Evolutionary conservation across 1,140 invertebrate species (phyloP), one percentile per base, ranked within the genome.

Genomic region (Zaprionus tsacasi): DNA sequence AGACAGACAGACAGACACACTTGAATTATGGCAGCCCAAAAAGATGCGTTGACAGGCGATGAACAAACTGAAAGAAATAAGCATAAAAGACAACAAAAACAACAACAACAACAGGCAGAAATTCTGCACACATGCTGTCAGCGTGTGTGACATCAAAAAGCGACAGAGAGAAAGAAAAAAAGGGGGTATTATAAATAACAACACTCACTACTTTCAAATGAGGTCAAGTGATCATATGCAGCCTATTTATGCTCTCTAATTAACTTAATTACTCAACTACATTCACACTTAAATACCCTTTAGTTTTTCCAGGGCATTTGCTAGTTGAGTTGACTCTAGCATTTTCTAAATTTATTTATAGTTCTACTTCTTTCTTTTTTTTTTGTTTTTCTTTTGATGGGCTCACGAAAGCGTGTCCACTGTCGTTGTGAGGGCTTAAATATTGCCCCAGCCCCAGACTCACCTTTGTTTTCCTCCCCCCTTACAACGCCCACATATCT

Each of bases 1-100:
- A 54, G 57, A 56, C 55, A 61, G 50, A 27, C 65, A 15, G 73
- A 61, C 56, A 64, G 67, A 54, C 56, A 63, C 76, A 80, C 82
- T 88, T 86, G 85, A 88, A 88, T 89, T 88, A 88, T 88, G 83
- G 83, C 85, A 83, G 74, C 80, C 74, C 60, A 72, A 88, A 72
- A 88, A 82, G 85, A 88, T 88, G 83, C 83, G 83, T 78, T 88
- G 83, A 88, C 83, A 88, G 82, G 57, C 45, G 40, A 45, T 15
- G n/a, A 45, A 45, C n/a, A 45, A 15, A 45, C 40, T 50, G 43
- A 78, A 63, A 77, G 58, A 21, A 45, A 65, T 30, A 30, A 64
- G 73, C 81, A 65, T 50, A 81, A 56, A 75, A 58, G 65, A 58
- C 50, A 67, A 65, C 25, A 76, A 70, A 55, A 70, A 72, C 45